Evolutionary conservation across 2,113 vertebrate genomes (phyloP).

Genomic region (Paradoxurus hermaphroditus): DNA sequence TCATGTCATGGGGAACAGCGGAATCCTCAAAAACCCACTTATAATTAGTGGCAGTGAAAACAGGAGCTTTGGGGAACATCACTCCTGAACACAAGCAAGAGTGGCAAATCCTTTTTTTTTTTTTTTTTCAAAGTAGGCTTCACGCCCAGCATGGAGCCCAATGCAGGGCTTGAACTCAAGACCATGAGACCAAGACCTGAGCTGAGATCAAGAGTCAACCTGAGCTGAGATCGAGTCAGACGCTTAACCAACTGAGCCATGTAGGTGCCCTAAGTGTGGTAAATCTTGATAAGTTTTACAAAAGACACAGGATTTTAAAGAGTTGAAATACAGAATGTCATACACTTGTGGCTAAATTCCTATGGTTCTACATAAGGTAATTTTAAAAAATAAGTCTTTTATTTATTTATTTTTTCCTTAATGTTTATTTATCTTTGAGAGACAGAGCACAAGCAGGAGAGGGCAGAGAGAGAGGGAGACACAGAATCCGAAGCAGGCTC

Average conservation of each 20-base stretch:
- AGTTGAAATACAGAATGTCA: neutral
- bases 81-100: neutral
- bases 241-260: too few relatives aligned
- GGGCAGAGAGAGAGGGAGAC: too few relatives aligned
- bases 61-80: neutral
- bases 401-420: too few relatives aligned
- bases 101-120: neutral
- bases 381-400: neutral
- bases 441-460: too few relatives aligned
- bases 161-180: too few relatives aligned
- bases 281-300: neutral
- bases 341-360: neutral
- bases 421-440: too few relatives aligned
- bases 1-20: neutral
- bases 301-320: neutral
- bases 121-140: too few relatives aligned
- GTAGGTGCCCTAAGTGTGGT: neutral
- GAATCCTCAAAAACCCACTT: conserved; percentile 5
- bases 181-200: too few relatives aligned
- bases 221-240: too few relatives aligned
- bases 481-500: too few relatives aligned
- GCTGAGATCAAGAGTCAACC: too few relatives aligned
- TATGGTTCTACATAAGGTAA: neutral
- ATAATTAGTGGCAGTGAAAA: neutral
- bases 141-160: too few relatives aligned